Percentiles rank a stretch among this genome's conserved stretches.
These are phyloP conservation scores for Keiferia lycopersicella DNA, from an alignment of 2,888 invertebrate genomes.

Conservation along the genomic window DNA sequence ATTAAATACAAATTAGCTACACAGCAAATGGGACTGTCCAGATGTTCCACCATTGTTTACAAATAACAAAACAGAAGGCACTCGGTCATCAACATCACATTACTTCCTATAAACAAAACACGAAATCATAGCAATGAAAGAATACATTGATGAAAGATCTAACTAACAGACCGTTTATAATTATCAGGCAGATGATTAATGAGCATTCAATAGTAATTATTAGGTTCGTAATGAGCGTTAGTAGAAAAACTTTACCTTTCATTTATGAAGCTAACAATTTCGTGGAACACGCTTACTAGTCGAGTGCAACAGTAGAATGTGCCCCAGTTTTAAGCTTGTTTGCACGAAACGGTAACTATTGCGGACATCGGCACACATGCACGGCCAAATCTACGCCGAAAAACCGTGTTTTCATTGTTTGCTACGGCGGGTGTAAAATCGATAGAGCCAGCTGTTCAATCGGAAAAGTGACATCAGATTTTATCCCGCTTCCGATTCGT, in stretches of 20 bases:
- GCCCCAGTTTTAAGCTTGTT: conserved; percentile 58
- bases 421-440: neutral
- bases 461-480: neutral
- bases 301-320: conserved; percentile 43
- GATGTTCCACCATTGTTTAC: conserved; percentile 8
- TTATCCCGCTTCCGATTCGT: neutral
- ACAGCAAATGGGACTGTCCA: conserved; percentile 9
- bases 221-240: conserved; percentile 16
- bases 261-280: conserved; percentile 19
- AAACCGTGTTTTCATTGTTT: conserved; percentile 27
- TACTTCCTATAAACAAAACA: neutral
- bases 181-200: conserved; percentile 17
- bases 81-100: neutral
- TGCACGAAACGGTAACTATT: conserved; percentile 59
- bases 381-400: conserved; percentile 26
- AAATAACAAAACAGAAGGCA: conserved; percentile 13
- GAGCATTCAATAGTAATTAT: conserved; percentile 14
- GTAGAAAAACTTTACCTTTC: conserved; percentile 15
- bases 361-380: conserved; percentile 50
- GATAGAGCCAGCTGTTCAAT: neutral
- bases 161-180: conserved; percentile 7
- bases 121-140: neutral
- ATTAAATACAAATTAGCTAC: neutral
- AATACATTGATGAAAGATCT: conserved; percentile 18
- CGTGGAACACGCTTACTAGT: conserved; percentile 38